phyloP scores from a whole-genome alignment of 2,888 invertebrate genomes.

The Scelioninae gen. 2 region DNA sequence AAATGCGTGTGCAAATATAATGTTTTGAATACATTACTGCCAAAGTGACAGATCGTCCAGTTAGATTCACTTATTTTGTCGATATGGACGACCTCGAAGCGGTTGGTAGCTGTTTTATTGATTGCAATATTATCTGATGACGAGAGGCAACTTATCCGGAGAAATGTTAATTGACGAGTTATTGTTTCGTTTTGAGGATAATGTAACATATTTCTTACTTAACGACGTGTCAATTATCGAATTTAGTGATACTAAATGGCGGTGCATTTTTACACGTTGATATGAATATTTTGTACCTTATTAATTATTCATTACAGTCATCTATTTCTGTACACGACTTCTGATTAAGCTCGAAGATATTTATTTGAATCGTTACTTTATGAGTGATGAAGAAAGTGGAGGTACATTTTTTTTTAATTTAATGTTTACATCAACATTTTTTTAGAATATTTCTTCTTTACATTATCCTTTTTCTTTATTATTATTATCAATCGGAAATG shows the following conservation, averaged over 20 bases:
- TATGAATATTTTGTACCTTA: conserved; percentile 18
- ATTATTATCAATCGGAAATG: no score
- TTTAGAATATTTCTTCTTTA: no score
- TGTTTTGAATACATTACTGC: no score
- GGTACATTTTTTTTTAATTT: no score
- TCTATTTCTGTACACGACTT: conserved; percentile 18
- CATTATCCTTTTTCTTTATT: no score
- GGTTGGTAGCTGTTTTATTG: conserved; percentile 8
- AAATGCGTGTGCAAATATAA: no score
- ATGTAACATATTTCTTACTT: conserved; percentile 27
- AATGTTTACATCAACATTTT: no score
- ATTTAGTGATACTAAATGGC: conserved; percentile 32
- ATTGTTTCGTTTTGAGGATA: conserved; percentile 31
- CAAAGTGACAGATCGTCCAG: no score
- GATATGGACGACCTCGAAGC: not conserved
- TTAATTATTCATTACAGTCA: conserved; percentile 37
- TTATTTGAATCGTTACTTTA: conserved; percentile 7
- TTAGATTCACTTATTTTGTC: no score
- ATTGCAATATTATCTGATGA: conserved; percentile 42
- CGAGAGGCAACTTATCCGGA: conserved; percentile 29
- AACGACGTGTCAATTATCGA: conserved; percentile 26
- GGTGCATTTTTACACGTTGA: conserved; percentile 2
- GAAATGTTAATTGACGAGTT: conserved; percentile 34
- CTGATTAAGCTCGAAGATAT: conserved; percentile 12
- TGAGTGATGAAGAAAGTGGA: conserved; percentile 11